Conservation (phyloP, 2,888 invertebrate genomes). For the Brenthis daphne region DNA sequence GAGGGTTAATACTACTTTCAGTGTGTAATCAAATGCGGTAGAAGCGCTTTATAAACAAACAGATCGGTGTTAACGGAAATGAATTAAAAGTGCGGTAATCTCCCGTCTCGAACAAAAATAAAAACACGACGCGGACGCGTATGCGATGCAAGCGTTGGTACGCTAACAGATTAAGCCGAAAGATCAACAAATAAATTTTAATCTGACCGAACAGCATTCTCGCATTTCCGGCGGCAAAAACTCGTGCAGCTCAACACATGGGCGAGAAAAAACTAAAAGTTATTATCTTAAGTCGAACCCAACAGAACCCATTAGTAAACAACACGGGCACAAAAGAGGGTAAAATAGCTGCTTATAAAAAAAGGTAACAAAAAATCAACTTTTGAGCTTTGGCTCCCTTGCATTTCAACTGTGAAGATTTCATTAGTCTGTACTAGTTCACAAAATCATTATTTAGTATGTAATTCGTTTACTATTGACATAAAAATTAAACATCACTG, state of each 20-base stretch:
- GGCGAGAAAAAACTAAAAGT: constrained; percentile 75
- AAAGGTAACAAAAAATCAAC: constrained; percentile 76
- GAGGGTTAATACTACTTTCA: constrained; percentile 47
- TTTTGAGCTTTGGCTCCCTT: constrained; percentile 77
- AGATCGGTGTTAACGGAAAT: constrained; percentile 50
- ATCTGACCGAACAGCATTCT: constrained; percentile 74
- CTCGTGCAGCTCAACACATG: constrained; percentile 69
- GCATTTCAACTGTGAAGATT: constrained; percentile 73
- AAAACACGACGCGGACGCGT: constrained; percentile 53
- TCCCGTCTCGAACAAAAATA: constrained; percentile 49
- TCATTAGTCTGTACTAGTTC: constrained; percentile 73
- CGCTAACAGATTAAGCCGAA: constrained; percentile 71
- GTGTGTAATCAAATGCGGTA: constrained; percentile 47
- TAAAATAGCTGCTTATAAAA: constrained; percentile 74
- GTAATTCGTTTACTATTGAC: no score
- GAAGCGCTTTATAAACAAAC: constrained; percentile 55
- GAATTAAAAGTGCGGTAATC: constrained; percentile 56
- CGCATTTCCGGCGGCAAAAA: constrained; percentile 79
- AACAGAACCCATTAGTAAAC: constrained; percentile 82
- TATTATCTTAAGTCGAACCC: constrained; percentile 82
- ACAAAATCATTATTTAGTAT: constrained; percentile 53
- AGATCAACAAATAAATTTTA: constrained; percentile 80
- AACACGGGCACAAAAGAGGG: constrained; percentile 80
- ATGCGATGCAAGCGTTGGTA: constrained; percentile 52
- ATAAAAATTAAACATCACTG: no score